Conservation (phyloP, 2,113 vertebrate genomes). For the Piprites chloris region DNA sequence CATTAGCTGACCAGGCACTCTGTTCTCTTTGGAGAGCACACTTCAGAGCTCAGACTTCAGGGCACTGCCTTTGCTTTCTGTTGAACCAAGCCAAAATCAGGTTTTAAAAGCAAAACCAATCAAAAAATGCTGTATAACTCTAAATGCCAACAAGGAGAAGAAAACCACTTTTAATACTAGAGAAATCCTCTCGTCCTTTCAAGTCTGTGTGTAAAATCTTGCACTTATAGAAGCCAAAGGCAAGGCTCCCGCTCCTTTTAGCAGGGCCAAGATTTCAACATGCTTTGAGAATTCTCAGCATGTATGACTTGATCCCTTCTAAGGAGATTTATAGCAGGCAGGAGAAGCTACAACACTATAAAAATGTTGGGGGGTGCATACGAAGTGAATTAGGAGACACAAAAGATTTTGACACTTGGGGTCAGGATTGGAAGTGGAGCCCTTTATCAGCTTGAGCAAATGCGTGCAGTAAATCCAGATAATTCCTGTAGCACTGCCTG, state of each 20-base stretch:
- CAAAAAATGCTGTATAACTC: neutral
- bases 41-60: neutral
- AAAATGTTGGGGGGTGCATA: neutral
- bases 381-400: neutral
- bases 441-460: neutral
- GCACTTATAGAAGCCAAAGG: neutral
- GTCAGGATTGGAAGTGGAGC: neutral
- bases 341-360: slow-evolving; percentile 6
- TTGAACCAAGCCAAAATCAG: neutral
- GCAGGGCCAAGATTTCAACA: neutral
- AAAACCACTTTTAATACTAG: neutral
- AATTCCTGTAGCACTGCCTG: neutral
- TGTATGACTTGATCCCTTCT: neutral
- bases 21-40: neutral
- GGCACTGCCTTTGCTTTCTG: neutral
- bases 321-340: slow-evolving; percentile 13
- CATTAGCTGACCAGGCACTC: neutral
- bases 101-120: neutral
- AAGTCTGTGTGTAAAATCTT: neutral
- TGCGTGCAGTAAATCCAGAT: neutral
- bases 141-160: neutral
- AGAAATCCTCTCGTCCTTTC: neutral
- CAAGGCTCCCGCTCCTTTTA: neutral
- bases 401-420: neutral
- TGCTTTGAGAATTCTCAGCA: neutral